A percentile compares a stretch with the other conserved stretches of the same genome.
Evolutionary conservation across 2,797 vertebrate genomes (phyloP).

Genomic region (Onychomys torridus): DNA sequence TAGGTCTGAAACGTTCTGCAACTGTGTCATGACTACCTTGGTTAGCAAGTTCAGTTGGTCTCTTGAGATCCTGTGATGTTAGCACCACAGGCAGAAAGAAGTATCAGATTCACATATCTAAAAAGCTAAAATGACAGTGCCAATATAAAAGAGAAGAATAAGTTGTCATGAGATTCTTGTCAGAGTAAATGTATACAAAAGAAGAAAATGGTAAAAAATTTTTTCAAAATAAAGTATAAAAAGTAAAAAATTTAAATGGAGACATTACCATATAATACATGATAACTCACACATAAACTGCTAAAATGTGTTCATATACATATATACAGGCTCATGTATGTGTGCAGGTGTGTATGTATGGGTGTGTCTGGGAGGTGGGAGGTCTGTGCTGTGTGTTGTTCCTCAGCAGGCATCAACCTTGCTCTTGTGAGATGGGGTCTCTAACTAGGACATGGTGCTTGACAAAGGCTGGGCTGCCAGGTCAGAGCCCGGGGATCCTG

Average conservation of each 20-base stretch:
- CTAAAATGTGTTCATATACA: background rate
- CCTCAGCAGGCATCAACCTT: background rate
- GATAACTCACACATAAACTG: constrained; percentile 52
- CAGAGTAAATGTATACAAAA: constrained; percentile 70
- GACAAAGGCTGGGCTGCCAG: background rate
- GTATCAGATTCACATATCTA: background rate
- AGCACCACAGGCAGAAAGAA: constrained; percentile 53
- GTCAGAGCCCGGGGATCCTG: background rate
- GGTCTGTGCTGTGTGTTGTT: background rate
- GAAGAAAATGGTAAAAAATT: constrained; percentile 63
- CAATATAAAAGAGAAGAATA: constrained; percentile 22
- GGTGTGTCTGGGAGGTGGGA: background rate
- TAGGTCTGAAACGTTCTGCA: constrained; percentile 45
- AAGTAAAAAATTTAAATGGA: constrained; percentile 64
- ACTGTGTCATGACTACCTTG: constrained; percentile 64
- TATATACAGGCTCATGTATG: background rate
- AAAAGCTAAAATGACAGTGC: constrained; percentile 72
- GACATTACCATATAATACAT: constrained; percentile 19
- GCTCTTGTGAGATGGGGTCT: background rate
- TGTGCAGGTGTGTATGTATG: background rate
- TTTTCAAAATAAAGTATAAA: constrained; percentile 77
- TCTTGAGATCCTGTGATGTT: constrained; percentile 64
- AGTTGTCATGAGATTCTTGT: constrained; percentile 66
- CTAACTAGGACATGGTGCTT: background rate
- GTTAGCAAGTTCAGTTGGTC: constrained; percentile 72